Base-by-base conservation (phyloP, 2,888 invertebrate species). In the Lamellibrachia satsuma region DNA sequence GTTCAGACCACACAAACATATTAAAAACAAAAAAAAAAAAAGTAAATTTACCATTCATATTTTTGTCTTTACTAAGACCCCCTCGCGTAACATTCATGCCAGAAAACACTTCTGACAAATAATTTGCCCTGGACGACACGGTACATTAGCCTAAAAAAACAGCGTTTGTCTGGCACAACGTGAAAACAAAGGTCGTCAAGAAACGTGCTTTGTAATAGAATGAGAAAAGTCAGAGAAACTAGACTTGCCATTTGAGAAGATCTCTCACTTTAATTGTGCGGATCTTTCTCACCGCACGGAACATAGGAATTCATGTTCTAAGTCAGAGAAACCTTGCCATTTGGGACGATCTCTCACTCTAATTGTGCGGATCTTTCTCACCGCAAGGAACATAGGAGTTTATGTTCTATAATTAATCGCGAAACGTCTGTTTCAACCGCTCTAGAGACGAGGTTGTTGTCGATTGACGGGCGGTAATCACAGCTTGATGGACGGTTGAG, bases 341-440 rank as follows among this genome's bases (percentile, higher is more conserved):
- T 11, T 22, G 75, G 22, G 75, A 75, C 22, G 15, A n/a, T n/a
- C 22, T 75, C 15, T 75, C 2, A 75, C 22, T 75, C 75, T 22
- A 6, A 15, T n/a, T 75, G 15, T 22, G 75, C 75, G 75, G 75
- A 75, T 75, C 22, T 75, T 75, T 75, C n/a, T 75, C 75, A 6
- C 22, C 75, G 22, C 22, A 2, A 22, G 75, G 22, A 3, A 75
- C 75, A 75, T 11, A 75, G n/a, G 15, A 75, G 75, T 75, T 75
- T 75, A 75, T 75, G 75, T 75, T 75, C 75, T 75, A 75, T 75
- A 75, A 75, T 75, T 75, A 75, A 75, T 75, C 75, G 75, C 22
- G 75, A 22, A 75, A 22, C 75, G 22, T 75, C 75, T 75, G 75
- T 75, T 75, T 75, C 75, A 75, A 75, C 3, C 75, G 75, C 75